phyloP scores from a whole-genome alignment of 2,113 vertebrate genomes.

The Neotoma lepida region DNA sequence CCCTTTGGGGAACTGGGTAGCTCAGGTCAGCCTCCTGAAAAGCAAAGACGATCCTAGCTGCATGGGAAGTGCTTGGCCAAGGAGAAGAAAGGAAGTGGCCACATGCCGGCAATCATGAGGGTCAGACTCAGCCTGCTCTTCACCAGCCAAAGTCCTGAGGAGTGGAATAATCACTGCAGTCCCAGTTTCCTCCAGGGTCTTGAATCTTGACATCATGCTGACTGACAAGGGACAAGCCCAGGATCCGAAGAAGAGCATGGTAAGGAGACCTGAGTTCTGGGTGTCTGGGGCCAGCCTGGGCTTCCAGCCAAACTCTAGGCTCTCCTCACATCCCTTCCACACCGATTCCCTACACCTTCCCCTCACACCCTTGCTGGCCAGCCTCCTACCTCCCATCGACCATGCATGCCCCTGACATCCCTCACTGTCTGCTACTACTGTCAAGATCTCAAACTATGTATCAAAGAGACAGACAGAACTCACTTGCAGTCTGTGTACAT shows the following conservation, averaged over 20 bases:
- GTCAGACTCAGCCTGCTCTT: neutral
- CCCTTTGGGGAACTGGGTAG: neutral
- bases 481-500: rapidly evolving
- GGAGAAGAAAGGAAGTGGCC: neutral
- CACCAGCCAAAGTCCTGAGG: neutral
- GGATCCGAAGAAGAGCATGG: neutral
- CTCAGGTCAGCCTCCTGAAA: neutral
- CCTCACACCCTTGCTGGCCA: neutral
- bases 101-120: neutral
- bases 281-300: neutral
- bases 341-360: no score
- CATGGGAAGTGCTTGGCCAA: neutral
- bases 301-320: neutral
- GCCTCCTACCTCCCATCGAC: neutral
- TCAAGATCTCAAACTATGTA: rapidly evolving
- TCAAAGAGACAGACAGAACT: neutral
- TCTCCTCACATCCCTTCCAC: neutral
- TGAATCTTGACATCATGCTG: neutral
- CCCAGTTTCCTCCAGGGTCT: neutral
- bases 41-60: neutral
- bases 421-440: rapidly evolving
- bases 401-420: neutral
- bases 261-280: rapidly evolving
- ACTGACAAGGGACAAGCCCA: neutral
- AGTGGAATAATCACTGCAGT: neutral